phyloP scores from a whole-genome alignment of 2,797 vertebrate genomes.

The Simalia tracyae region DNA sequence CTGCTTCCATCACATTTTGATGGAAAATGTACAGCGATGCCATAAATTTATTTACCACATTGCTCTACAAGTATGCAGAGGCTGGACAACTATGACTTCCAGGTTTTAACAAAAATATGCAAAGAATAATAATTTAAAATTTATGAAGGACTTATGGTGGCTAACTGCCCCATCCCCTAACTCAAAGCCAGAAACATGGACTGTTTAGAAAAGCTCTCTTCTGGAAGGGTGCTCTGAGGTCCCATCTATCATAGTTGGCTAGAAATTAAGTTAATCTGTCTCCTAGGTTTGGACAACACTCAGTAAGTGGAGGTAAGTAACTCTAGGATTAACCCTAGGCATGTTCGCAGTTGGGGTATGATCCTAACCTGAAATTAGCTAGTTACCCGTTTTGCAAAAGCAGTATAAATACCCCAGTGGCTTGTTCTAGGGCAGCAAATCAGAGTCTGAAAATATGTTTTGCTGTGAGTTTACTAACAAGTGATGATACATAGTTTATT shows the following conservation, averaged over 20 bases:
- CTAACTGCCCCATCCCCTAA: neutral
- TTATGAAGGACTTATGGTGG: neutral
- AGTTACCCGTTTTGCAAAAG: neutral
- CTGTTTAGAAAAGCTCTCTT: neutral
- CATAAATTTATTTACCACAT: neutral
- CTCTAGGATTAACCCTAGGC: neutral
- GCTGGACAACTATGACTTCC: neutral
- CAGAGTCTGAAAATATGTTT: neutral
- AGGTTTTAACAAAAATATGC: neutral
- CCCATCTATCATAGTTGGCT: neutral
- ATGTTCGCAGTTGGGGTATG: neutral
- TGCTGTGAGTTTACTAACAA: neutral
- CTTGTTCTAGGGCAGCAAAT: neutral
- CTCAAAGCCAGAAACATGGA: neutral
- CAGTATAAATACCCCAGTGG: neutral
- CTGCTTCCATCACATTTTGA: neutral
- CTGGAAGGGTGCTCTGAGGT: neutral
- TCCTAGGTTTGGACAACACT: neutral
- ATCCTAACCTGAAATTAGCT: neutral
- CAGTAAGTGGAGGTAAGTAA: neutral
- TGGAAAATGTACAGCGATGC: neutral
- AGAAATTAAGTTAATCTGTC: neutral
- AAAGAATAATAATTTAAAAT: neutral
- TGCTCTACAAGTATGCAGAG: neutral
- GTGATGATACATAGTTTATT: neutral